A percentile compares a stretch with the other conserved stretches of the same genome.
Conservation (phyloP, 92 coral and sea anemone species). For the Galaxea fascicularis region DNA sequence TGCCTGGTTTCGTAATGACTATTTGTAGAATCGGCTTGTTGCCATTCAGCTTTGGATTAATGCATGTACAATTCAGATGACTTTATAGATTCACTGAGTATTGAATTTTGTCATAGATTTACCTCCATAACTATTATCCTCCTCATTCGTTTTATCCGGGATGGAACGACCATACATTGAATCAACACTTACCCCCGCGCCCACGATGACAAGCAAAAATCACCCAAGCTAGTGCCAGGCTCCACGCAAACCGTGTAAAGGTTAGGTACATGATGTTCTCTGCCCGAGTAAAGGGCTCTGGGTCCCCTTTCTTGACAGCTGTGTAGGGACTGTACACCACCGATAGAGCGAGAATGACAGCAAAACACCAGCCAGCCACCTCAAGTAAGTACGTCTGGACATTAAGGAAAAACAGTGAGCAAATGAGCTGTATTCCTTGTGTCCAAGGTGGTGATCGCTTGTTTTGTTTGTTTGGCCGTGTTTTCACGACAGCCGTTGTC, state of each 20-base stretch:
- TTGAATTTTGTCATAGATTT: no score
- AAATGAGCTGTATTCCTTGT: background rate
- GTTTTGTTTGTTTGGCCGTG: background rate
- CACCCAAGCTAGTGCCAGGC: conserved; percentile 93
- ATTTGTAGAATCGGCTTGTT: no score
- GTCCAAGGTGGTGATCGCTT: background rate
- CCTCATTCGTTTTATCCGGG: no score
- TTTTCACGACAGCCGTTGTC: no score
- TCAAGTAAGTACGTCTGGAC: conserved; percentile 3
- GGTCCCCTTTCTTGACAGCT: conserved; percentile 36
- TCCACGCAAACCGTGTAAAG: conserved; percentile 78
- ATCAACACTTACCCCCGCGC: conserved; percentile 85
- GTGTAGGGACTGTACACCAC: conserved; percentile 82
- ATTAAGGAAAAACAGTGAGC: background rate
- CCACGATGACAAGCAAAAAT: conserved; percentile 89
- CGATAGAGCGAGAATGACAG: conserved; percentile 66
- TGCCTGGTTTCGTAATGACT: no score
- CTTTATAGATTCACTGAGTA: no score
- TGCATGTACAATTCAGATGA: no score
- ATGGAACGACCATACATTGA: no score
- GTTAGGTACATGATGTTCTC: conserved; percentile 80
- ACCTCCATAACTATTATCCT: no score
- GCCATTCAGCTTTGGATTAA: no score
- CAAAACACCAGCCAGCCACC: conserved; percentile 75
- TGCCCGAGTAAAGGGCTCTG: conserved; percentile 66